These are phyloP conservation scores for Meriones psammophilus DNA, from an alignment of 2,797 vertebrate genomes.

Conservation along the genomic window DNA sequence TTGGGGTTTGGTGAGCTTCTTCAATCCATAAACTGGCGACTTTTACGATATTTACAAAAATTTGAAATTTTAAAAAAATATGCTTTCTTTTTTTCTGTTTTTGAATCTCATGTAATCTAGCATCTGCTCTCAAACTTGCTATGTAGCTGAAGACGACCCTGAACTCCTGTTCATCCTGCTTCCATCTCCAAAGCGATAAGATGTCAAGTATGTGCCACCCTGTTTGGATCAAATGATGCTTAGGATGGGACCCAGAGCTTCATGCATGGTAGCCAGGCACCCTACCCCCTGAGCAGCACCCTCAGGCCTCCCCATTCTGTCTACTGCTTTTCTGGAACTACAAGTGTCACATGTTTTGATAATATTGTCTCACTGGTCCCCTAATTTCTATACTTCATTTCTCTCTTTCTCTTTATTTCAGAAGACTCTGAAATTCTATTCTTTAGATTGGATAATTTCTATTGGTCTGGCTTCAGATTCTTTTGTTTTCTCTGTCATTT, in stretches of 20 bases:
- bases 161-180: not conserved
- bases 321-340: not conserved
- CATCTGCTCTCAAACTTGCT: not conserved
- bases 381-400: not conserved
- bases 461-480: not conserved
- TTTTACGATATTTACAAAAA: conserved; percentile 6
- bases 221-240: too few species aligned
- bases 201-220: too few species aligned
- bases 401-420: not conserved
- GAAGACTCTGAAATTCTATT: not conserved
- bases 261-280: not conserved
- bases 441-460: not conserved
- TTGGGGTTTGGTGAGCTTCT: conserved; percentile 31
- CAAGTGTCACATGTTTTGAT: conserved; percentile 11
- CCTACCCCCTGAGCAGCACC: not conserved
- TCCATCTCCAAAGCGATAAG: not conserved
- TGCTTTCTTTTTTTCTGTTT: not conserved
- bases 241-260: not conserved
- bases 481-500: conserved; percentile 2
- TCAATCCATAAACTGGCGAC: conserved; percentile 28
- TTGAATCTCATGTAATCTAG: not conserved
- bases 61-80: not conserved
- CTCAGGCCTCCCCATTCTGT: not conserved
- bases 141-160: not conserved
- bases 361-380: not conserved